Conservation (phyloP, 2,113 vertebrate species). For the Pipa parva region DNA sequence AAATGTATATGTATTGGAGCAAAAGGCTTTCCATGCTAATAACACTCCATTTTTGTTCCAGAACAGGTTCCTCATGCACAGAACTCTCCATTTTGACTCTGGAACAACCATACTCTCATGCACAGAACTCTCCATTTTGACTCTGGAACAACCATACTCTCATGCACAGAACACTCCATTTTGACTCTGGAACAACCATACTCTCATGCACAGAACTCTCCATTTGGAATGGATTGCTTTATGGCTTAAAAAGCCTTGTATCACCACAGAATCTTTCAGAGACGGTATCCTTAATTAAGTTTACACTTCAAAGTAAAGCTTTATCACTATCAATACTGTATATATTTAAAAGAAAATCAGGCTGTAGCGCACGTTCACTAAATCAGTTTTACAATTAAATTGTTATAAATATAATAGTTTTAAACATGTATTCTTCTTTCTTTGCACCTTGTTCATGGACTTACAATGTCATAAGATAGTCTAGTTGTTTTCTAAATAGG, state of each 20-base stretch:
- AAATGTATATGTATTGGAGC: too few relatives aligned
- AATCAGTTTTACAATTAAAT: too few relatives aligned
- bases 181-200: neutral
- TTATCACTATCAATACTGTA: neutral
- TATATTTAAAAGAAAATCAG: neutral
- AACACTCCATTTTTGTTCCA: neutral
- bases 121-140: neutral
- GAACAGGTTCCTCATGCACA: slow-evolving; percentile 5
- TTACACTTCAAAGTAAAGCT: too few relatives aligned
- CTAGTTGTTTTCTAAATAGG: too few relatives aligned
- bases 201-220: slow-evolving; percentile 11
- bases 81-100: neutral
- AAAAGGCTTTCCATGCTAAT: too few relatives aligned
- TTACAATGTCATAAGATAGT: too few relatives aligned
- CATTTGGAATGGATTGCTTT: neutral
- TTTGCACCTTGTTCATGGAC: too few relatives aligned
- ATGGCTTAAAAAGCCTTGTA: neutral
- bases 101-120: slow-evolving; percentile 9
- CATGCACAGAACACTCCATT: neutral
- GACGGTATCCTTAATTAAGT: too few relatives aligned
- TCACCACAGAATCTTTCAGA: neutral
- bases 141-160: neutral
- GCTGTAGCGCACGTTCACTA: too few relatives aligned
- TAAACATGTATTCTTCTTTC: too few relatives aligned
- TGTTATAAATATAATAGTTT: too few relatives aligned